Conservation (phyloP, 1,140 invertebrate species). For the Chironomus tepperi region DNA sequence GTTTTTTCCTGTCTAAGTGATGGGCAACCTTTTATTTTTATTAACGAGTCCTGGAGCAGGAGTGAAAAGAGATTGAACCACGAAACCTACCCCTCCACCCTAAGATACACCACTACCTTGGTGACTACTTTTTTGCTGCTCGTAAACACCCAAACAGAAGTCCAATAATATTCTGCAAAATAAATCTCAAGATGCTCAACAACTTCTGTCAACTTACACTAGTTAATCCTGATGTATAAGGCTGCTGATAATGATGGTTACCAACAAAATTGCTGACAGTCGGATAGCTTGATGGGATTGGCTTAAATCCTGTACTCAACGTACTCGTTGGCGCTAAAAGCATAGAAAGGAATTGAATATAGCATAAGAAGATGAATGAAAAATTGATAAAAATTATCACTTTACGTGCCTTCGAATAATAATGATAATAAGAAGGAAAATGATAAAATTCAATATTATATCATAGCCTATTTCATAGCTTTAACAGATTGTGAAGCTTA, state of each 20-base stretch:
- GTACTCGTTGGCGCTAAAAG: not conserved
- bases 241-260: not conserved
- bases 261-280: constrained; percentile 3
- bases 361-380: not conserved
- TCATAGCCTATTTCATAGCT: not conserved
- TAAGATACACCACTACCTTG: no score
- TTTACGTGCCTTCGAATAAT: not conserved
- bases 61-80: no score
- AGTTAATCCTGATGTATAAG: not conserved
- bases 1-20: no score
- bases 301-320: not conserved
- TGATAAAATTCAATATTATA: not conserved
- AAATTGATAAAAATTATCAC: constrained; percentile 11
- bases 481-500: not conserved
- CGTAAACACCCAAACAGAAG: no score
- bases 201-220: not conserved
- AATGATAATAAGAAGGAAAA: not conserved
- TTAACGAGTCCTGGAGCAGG: no score
- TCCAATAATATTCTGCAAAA: no score
- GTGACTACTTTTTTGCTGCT: no score
- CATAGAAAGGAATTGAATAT: not conserved
- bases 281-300: not conserved
- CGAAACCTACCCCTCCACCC: no score
- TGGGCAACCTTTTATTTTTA: no score
- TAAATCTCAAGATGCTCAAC: no score